Base-by-base conservation (phyloP, 2,888 invertebrate species). In the Ypsolopha scabrella region DNA sequence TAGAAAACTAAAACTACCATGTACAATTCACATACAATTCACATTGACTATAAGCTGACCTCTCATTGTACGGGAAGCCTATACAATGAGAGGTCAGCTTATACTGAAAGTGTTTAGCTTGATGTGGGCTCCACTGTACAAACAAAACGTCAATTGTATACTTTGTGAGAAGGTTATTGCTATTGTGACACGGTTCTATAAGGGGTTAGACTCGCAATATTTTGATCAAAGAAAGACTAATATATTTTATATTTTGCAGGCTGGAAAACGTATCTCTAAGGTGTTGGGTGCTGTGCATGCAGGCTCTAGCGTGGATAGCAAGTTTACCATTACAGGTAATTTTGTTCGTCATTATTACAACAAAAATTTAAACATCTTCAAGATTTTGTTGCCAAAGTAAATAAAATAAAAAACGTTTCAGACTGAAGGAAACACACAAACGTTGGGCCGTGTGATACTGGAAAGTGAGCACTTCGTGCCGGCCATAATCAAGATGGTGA, bases 221-320 rank as follows among this genome's bases (percentile, higher is more conserved):
- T n/a, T n/a, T n/a, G n/a, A n/a, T n/a, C n/a, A n/a, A n/a, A 24
- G 2, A 24, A 24, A 24, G 2, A 24, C 24, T 24, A 3, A 43
- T 11, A 35, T 47, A 54, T 11, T 51, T 57, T 43, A 54, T 57
- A n/a, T 47, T 34, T 69, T 68, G 13, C 72, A 85, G 85, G 51
- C 65, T 83, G 54, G 80, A 85, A 59, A 76, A 76, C 56, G 70
- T 86, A 53, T 75, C 83, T 9, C 63, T 86, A n/a, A 87, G 93
- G 53, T 92, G 93, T 55, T 94, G 94, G 94, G 93, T 93, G 61
- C 83, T 93, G 35, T 92, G 92, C 0, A 89, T 95, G 72, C 93
- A 94, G 67, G 90, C 92, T 10, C 75, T 94, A 48, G 93, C 93
- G 1, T 85, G 94, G 68, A 90, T 92, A 47, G 91, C 93, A 50